Evolutionary conservation across 30 jellyfish, hydroid and myxozoan genomes (phyloP).

Genomic region (Catostylus mosaicus): DNA sequence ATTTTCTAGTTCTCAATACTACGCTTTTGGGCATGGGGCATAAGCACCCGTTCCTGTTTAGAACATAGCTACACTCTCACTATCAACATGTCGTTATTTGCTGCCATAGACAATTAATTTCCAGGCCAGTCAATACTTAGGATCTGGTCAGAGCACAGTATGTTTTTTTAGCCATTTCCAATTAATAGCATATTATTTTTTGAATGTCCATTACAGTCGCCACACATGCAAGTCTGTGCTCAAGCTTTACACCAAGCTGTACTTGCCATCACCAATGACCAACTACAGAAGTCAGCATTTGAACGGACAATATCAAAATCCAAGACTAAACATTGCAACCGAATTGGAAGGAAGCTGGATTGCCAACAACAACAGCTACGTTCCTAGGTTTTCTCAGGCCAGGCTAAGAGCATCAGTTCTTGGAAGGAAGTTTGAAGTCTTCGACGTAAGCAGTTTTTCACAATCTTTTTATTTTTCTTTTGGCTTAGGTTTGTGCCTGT

Average conservation of each 20-base stretch:
- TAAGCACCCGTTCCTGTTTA: background rate
- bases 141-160: no score
- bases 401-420: slow-evolving; percentile 47
- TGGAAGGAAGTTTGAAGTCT: slow-evolving; percentile 62
- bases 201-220: slow-evolving; percentile 62
- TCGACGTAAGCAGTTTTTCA: slow-evolving; percentile 31
- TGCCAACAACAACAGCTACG: slow-evolving; percentile 51
- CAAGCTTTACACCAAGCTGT: slow-evolving; percentile 30
- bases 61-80: no score
- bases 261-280: slow-evolving; percentile 57
- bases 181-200: no score
- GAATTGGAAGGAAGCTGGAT: slow-evolving; percentile 47
- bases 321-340: slow-evolving; percentile 15
- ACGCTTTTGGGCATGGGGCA: no score
- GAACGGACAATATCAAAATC: background rate
- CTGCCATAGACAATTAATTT: no score
- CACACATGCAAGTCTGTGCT: slow-evolving; percentile 57
- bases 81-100: no score
- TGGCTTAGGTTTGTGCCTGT: background rate
- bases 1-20: no score
- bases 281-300: slow-evolving; percentile 46
- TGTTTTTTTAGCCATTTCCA: no score
- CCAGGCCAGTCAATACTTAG: no score
- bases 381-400: slow-evolving; percentile 54
- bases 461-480: background rate